Evolutionary conservation across 2,797 vertebrate species (phyloP).

Genomic region (Sebastolobus altivelis): DNA sequence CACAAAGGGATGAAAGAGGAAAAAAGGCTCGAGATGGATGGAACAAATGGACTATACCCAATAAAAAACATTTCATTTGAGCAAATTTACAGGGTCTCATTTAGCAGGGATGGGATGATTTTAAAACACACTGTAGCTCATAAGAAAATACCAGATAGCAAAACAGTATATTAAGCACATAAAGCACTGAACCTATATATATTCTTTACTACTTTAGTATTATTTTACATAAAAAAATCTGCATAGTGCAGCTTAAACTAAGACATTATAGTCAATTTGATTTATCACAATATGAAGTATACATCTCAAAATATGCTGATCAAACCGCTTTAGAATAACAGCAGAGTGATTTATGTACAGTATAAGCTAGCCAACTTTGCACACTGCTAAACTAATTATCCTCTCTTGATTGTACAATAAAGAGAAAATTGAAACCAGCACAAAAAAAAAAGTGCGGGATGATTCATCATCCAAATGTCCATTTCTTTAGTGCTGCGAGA

Average conservation of each 20-base stretch:
- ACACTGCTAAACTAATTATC: slow-evolving; percentile 70
- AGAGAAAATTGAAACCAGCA: slow-evolving; percentile 60
- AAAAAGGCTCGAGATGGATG: not conserved
- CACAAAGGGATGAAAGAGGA: not conserved
- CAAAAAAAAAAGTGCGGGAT: slow-evolving; percentile 21
- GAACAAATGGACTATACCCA: not conserved
- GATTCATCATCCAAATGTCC: slow-evolving; percentile 62
- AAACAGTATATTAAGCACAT: slow-evolving; percentile 14
- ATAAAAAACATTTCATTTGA: slow-evolving; percentile 9
- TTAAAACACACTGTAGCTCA: slow-evolving; percentile 15
- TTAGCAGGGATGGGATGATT: not conserved
- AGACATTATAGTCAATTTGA: slow-evolving; percentile 44
- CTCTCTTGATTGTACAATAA: slow-evolving; percentile 65
- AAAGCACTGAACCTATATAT: not conserved
- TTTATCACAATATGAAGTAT: slow-evolving; percentile 54
- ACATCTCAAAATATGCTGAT: slow-evolving; percentile 64
- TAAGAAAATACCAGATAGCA: slow-evolving; percentile 1
- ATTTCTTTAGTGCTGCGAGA: slow-evolving; percentile 25
- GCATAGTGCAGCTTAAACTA: slow-evolving; percentile 26
- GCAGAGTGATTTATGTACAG: slow-evolving; percentile 63
- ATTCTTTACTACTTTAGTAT: slow-evolving; percentile 1
- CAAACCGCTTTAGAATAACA: slow-evolving; percentile 43
- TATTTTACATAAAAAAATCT: slow-evolving; percentile 17
- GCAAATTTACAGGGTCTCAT: slow-evolving; percentile 12
- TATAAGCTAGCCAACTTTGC: slow-evolving; percentile 49